Conservation (phyloP, 2,888 invertebrate species). For the Trissolcus brochymenae region DNA sequence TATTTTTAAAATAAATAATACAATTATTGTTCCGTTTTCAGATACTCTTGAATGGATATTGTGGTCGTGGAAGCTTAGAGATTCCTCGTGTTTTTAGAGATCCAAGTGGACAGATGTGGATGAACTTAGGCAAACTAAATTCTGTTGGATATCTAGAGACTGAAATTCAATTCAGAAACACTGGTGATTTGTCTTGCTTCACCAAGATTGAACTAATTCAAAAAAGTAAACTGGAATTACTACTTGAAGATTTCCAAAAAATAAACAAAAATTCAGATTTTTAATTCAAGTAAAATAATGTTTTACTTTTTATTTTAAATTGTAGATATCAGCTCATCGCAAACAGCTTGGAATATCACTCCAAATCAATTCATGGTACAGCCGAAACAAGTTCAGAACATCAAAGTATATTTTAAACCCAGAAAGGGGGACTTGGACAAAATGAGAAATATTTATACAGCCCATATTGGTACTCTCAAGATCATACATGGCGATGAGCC, state of each 20-base stretch:
- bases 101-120: constrained; percentile 79
- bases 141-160: constrained; percentile 76
- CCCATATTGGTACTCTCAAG: constrained; percentile 76
- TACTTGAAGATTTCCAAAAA: neutral
- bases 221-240: constrained; percentile 64
- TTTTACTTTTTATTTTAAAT: neutral
- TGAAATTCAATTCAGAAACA: constrained; percentile 78
- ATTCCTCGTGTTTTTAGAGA: constrained; percentile 79
- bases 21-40: constrained; percentile 40
- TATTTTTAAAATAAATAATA: neutral
- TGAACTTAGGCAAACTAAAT: constrained; percentile 79
- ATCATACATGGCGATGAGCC: constrained; percentile 79
- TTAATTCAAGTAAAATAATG: neutral
- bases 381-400: constrained; percentile 72
- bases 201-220: constrained; percentile 72
- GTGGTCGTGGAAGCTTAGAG: constrained; percentile 78
- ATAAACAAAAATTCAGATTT: neutral
- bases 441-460: constrained; percentile 71
- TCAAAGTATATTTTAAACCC: constrained; percentile 76
- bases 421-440: constrained; percentile 76
- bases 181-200: constrained; percentile 79
- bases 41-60: constrained; percentile 79
- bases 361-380: constrained; percentile 76
- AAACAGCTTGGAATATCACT: constrained; percentile 72
- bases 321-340: constrained; percentile 68